Evolutionary conservation across 1,140 invertebrate genomes (phyloP), one percentile per base, ranked within the genome.

Genomic region (Batillaria attramentaria): DNA sequence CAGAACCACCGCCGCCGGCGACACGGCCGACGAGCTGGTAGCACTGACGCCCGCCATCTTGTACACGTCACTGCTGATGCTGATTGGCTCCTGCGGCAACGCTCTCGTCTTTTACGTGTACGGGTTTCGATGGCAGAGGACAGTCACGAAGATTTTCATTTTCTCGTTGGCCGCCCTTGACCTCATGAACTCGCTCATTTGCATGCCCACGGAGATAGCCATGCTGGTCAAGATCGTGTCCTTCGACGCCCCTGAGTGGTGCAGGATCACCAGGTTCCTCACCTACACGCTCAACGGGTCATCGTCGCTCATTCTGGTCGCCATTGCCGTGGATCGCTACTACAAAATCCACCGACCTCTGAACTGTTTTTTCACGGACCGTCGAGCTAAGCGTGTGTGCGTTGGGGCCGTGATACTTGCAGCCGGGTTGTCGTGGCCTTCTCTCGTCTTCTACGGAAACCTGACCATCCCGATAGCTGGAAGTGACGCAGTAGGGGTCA

Each of bases 291-390:
- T 85, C 20, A 84, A 80, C 39, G 79, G 84, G 24, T 81, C 83
- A 1, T 84, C 81, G 18, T 83, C 83, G 20, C 39, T 85, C 8
- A 75, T 87, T 18, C 66, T 89, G 1, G 81, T 89, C 8, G 74
- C 84, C 41, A 88, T 89, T 50, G 84, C 87, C 39, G 28, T 86
- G 35, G 88, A 89, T 69, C 68, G 87, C 33, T 89, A 85, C 68
- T 77, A 83, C 41, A 88, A 87, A 72, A 83, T 89, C 6, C 86
- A 86, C 66, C 57, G 83, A 35, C 88, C 86, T 0, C 69, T 81
- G 18, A 74, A 82, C 6, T 66, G 66, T 31, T 81, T 80, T 28
- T 81, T 88, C 50, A 84, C 83, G 2, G 76, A 79, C 24, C 65
- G 62, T 4, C 31, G 78, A 35, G 83, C 86, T 3, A 84, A 81